Conservation (phyloP, 2,888 invertebrate species). For the Helleia helle region DNA sequence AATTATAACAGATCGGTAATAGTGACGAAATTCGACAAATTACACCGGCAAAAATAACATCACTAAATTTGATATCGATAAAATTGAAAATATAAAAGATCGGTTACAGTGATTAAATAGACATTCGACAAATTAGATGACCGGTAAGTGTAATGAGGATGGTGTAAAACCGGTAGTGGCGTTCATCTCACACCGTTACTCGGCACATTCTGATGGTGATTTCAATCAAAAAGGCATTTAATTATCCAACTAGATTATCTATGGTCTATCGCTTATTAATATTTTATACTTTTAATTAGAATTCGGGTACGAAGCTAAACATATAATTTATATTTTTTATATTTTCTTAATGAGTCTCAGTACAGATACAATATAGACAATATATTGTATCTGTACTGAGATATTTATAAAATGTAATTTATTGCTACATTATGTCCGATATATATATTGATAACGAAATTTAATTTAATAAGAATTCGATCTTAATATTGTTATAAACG, state of each 20-base stretch:
- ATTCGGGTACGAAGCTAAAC: conserved; percentile 17
- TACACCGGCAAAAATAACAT: conserved; percentile 2
- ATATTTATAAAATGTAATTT: too few species aligned
- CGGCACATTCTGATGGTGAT: conserved; percentile 61
- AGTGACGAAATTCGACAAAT: background rate
- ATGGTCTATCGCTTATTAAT: conserved; percentile 40
- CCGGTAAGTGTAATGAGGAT: conserved; percentile 40
- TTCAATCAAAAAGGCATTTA: conserved; percentile 58
- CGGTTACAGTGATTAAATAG: conserved; percentile 25
- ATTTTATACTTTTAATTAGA: conserved; percentile 28
- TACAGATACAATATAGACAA: too few species aligned
- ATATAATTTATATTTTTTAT: conserved; percentile 20
- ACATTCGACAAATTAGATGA: conserved; percentile 49
- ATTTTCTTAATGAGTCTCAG: conserved; percentile 21
- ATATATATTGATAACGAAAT: too few species aligned
- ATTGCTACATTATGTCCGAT: too few species aligned
- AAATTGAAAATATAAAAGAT: conserved; percentile 3
- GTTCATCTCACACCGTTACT: conserved; percentile 58
- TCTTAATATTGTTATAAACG: too few species aligned
- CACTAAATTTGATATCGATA: conserved; percentile 9
- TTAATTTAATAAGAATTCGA: too few species aligned
- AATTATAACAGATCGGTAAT: too few species aligned
- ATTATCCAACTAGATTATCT: conserved; percentile 62
- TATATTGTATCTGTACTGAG: too few species aligned
- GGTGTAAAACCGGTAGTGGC: conserved; percentile 68